These are phyloP conservation scores for Oreochromis tanganicae DNA, from an alignment of 2,113 vertebrate genomes.

Conservation along the genomic window DNA sequence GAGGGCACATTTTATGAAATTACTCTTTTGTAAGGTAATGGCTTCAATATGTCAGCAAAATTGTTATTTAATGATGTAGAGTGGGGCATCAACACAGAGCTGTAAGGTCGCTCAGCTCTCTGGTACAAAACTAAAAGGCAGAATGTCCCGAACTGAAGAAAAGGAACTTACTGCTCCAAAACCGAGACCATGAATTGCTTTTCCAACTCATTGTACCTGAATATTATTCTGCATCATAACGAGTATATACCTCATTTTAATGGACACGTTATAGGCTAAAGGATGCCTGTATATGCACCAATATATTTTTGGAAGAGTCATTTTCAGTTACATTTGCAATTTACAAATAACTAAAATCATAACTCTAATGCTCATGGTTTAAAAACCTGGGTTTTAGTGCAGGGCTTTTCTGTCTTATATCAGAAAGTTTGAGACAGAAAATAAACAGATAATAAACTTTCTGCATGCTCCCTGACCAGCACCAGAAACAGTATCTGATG, in stretches of 20 bases:
- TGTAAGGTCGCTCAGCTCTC: conserved; percentile 8
- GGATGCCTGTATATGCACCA: background rate
- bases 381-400: background rate
- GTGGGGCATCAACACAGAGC: conserved; percentile 6
- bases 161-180: background rate
- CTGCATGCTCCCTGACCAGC: background rate
- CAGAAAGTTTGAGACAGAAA: background rate
- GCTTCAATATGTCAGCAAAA: conserved; percentile 42
- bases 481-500: background rate
- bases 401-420: background rate
- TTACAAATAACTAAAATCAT: background rate
- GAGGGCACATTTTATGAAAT: conserved; percentile 34
- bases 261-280: background rate
- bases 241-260: background rate
- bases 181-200: background rate
- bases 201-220: background rate
- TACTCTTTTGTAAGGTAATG: conserved; percentile 37
- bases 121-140: conserved; percentile 6
- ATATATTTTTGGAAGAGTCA: background rate
- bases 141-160: conserved; percentile 24
- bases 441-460: background rate
- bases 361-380: background rate
- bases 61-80: conserved; percentile 33
- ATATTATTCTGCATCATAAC: background rate
- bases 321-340: background rate